A percentile compares a stretch with the other conserved stretches of the same genome.
Conservation (phyloP, 2,113 vertebrate genomes). For the Sialia sialis region DNA sequence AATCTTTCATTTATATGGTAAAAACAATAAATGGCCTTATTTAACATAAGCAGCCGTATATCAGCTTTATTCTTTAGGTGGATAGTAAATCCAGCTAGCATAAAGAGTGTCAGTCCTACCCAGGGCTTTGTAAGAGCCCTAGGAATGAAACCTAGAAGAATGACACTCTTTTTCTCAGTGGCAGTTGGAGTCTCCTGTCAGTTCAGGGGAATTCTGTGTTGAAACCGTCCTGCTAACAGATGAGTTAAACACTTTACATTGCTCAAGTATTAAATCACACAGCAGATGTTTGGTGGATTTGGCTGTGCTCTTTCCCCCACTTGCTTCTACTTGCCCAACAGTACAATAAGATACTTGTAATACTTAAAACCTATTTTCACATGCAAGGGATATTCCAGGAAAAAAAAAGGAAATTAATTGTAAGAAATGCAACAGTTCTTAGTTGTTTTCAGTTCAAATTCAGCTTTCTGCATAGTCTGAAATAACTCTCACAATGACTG, state of each 20-base stretch:
- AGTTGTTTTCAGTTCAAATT: not conserved
- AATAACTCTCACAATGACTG: rapidly evolving
- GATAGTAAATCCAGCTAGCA: not conserved
- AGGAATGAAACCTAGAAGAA: not conserved
- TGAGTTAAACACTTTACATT: not conserved
- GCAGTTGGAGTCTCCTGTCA: not conserved
- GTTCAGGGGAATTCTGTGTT: not conserved
- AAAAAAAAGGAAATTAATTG: not conserved
- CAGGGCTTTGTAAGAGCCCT: not conserved
- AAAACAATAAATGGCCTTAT: not conserved
- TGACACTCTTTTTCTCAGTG: not conserved
- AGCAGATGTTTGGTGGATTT: not conserved
- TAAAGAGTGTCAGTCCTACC: not conserved
- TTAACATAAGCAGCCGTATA: not conserved
- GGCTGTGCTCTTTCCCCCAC: not conserved
- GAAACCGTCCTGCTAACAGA: not conserved
- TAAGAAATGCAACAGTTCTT: not conserved
- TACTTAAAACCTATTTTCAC: not conserved
- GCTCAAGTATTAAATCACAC: not conserved
- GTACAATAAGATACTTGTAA: not conserved
- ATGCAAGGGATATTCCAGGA: rapidly evolving
- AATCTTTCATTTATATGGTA: not conserved
- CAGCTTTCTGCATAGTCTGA: not conserved
- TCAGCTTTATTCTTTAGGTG: not conserved
- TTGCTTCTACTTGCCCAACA: not conserved